These are phyloP conservation scores for Sminthurinus signatus DNA, from an alignment of 1,140 invertebrate species.

Conservation along the genomic window DNA sequence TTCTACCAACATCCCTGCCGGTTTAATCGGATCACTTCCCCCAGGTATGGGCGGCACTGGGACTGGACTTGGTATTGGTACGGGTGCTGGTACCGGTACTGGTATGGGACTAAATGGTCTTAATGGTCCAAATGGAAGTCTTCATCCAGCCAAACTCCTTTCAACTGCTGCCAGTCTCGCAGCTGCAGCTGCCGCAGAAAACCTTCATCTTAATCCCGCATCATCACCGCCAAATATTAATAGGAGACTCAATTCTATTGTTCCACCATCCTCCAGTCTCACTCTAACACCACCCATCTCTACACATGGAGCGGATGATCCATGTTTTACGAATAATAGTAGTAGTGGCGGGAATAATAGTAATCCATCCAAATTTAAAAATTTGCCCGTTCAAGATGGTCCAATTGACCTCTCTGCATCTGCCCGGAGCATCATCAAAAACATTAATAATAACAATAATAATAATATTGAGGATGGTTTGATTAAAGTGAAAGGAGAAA, in stretches of 20 bases:
- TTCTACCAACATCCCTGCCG: conserved; percentile 5
- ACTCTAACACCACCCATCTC: conserved; percentile 41
- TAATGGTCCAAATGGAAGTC: background rate
- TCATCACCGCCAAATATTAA: background rate
- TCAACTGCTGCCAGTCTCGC: conserved; percentile 20
- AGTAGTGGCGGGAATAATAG: too few species aligned
- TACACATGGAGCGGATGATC: conserved; percentile 38
- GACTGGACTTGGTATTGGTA: too few species aligned
- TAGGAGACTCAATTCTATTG: conserved; percentile 21
- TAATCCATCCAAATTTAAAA: conserved; percentile 24
- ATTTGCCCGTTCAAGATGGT: conserved; percentile 28
- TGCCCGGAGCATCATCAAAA: conserved; percentile 18
- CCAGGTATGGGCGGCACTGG: too few species aligned
- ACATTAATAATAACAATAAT: conserved; percentile 25
- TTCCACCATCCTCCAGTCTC: conserved; percentile 38
- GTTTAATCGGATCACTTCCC: conserved; percentile 2
- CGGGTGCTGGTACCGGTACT: background rate
- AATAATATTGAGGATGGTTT: conserved; percentile 15
- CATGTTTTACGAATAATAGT: conserved; percentile 7
- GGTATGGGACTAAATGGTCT: background rate
- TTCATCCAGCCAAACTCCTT: conserved; percentile 21
- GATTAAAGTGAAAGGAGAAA: conserved; percentile 10
- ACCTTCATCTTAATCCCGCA: conserved; percentile 30
- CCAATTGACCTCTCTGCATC: conserved; percentile 41
- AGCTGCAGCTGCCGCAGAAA: conserved; percentile 31